Percentiles rank a stretch among this genome's conserved stretches.
phyloP scores from a whole-genome alignment of 1,140 invertebrate species.

The Caenorhabditis latens region DNA sequence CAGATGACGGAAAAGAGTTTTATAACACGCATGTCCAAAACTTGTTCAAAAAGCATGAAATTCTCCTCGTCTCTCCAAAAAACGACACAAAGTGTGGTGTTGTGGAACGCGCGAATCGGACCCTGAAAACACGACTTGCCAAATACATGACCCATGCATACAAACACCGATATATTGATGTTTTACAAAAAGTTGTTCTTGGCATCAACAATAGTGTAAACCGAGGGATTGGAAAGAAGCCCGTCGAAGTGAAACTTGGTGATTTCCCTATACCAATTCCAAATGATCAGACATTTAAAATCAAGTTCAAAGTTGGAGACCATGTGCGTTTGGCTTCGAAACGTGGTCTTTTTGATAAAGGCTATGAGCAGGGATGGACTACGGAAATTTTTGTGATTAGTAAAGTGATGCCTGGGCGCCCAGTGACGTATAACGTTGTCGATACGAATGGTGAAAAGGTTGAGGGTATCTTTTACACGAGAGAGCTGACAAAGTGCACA shows the following conservation, averaged over 20 bases:
- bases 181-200: neutral
- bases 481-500: slow-evolving; percentile 2
- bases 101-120: neutral
- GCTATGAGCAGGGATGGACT: too few relatives aligned
- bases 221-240: neutral
- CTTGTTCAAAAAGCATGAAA: neutral
- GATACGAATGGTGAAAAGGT: neutral
- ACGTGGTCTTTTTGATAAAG: neutral
- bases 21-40: neutral
- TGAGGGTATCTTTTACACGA: neutral
- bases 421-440: neutral
- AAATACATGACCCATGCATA: neutral
- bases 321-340: neutral
- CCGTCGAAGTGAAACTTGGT: neutral
- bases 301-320: neutral
- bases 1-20: slow-evolving; percentile 3
- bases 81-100: neutral
- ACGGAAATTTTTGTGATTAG: neutral
- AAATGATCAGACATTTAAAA: neutral
- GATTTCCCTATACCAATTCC: neutral
- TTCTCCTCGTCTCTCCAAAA: neutral
- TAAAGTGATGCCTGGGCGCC: neutral
- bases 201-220: neutral
- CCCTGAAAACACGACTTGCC: neutral
- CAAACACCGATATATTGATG: slow-evolving; percentile 8